These are phyloP conservation scores for Spheniscus mendiculus DNA, from an alignment of 2,113 vertebrate species.

Conservation along the genomic window DNA sequence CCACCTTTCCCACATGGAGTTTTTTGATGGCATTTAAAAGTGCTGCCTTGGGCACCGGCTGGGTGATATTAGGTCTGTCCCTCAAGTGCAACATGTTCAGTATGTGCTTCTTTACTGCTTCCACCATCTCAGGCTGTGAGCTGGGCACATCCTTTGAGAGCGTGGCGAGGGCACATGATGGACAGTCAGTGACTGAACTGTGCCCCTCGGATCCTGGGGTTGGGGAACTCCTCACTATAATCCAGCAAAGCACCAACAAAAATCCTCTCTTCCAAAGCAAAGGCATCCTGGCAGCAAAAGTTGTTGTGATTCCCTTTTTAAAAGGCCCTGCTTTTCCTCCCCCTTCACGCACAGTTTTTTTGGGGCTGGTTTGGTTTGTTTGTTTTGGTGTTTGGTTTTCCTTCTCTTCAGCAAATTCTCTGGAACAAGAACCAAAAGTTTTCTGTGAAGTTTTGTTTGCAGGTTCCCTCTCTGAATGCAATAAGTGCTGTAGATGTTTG, in stretches of 20 bases:
- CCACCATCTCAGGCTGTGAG: slow-evolving; percentile 88
- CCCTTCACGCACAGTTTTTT: slow-evolving; percentile 73
- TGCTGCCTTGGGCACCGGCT: slow-evolving; percentile 93
- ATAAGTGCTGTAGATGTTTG: slow-evolving; percentile 80
- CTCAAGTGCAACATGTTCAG: slow-evolving; percentile 94
- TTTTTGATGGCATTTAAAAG: slow-evolving; percentile 96
- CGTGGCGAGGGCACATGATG: slow-evolving; percentile 86
- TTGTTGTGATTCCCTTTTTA: slow-evolving; percentile 77
- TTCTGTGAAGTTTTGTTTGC: slow-evolving; percentile 84
- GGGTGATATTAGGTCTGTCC: slow-evolving; percentile 95
- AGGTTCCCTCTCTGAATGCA: slow-evolving; percentile 80
- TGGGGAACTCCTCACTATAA: slow-evolving; percentile 80
- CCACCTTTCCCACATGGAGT: slow-evolving; percentile 93
- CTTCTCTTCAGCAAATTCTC: slow-evolving; percentile 80
- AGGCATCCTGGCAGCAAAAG: slow-evolving; percentile 85
- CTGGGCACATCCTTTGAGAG: slow-evolving; percentile 84
- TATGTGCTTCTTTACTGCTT: slow-evolving; percentile 97
- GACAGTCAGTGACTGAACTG: slow-evolving; percentile 77
- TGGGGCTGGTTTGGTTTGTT: slow-evolving; percentile 38
- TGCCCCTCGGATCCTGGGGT: slow-evolving; percentile 79
- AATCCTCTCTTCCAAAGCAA: slow-evolving; percentile 81
- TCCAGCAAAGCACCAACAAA: slow-evolving; percentile 80
- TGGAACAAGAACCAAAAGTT: slow-evolving; percentile 84
- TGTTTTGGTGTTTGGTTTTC: slow-evolving; percentile 59
- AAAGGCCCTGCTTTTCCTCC: slow-evolving; percentile 77